Percentiles rank a stretch among this genome's conserved stretches.
These are phyloP conservation scores for Phrynosoma blainvillii DNA, from an alignment of 2,113 vertebrate genomes.

Conservation along the genomic window DNA sequence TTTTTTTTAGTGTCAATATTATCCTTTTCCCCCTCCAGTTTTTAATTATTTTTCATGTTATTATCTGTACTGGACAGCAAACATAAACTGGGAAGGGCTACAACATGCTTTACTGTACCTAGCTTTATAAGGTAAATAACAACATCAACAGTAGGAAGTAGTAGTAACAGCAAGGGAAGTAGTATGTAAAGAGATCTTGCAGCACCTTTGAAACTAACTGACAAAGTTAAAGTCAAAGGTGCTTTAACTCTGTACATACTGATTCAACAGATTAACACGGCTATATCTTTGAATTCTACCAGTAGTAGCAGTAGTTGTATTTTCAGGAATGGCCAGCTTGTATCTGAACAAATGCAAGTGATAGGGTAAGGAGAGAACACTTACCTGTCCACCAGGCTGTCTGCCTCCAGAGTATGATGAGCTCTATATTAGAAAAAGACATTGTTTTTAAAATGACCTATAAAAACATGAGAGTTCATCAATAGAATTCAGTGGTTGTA, in stretches of 20 bases:
- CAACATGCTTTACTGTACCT: background rate
- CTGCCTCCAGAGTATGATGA: constrained; percentile 68
- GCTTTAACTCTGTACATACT: no score
- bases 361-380: constrained; percentile 20
- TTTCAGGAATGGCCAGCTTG: background rate
- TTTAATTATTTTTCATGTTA: background rate
- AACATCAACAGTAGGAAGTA: no score
- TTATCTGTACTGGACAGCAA: background rate
- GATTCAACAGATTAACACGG: no score
- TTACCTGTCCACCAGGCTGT: constrained; percentile 72
- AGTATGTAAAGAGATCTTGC: no score
- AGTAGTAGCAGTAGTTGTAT: background rate
- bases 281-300: no score
- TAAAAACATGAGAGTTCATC: background rate
- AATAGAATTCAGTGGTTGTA: background rate
- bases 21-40: background rate
- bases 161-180: no score
- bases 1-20: background rate
- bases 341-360: background rate
- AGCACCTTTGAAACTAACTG: no score
- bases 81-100: background rate
- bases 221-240: no score
- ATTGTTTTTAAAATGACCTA: background rate
- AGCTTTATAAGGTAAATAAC: background rate
- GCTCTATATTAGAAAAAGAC: background rate